These are phyloP conservation scores for Clarias laeviceps DNA, from an alignment of 2,797 vertebrate species.

Conservation along the genomic window DNA sequence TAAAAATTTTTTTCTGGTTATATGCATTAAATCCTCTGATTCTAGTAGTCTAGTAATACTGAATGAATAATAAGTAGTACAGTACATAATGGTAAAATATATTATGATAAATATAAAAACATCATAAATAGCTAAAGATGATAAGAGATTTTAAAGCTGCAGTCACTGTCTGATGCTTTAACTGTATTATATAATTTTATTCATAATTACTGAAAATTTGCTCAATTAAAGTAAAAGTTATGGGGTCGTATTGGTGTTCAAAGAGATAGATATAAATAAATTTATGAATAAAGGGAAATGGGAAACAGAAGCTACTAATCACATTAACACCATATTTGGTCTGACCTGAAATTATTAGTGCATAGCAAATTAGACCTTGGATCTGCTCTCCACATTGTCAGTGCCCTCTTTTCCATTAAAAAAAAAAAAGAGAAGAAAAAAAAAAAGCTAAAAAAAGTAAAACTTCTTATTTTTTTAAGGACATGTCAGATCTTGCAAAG, in stretches of 20 bases:
- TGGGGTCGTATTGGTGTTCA: not conserved
- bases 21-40: slow-evolving; percentile 75
- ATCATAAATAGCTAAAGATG: slow-evolving; percentile 39
- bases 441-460: slow-evolving; percentile 30
- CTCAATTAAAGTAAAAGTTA: not conserved
- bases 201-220: slow-evolving; percentile 14
- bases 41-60: slow-evolving; percentile 67
- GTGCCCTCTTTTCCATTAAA: slow-evolving; percentile 49
- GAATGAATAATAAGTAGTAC: slow-evolving; percentile 61
- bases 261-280: not conserved
- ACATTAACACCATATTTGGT: slow-evolving; percentile 38
- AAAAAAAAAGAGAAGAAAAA: slow-evolving; percentile 43
- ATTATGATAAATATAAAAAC: slow-evolving; percentile 1
- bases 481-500: slow-evolving; percentile 45
- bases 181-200: not conserved
- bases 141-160: slow-evolving; percentile 10
- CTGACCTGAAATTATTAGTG: slow-evolving; percentile 56
- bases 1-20: slow-evolving; percentile 66
- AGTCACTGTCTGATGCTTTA: not conserved
- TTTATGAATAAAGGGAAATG: not conserved
- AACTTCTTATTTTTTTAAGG: slow-evolving; percentile 46
- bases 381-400: slow-evolving; percentile 43
- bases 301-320: not conserved
- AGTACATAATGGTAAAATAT: slow-evolving; percentile 47
- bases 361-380: slow-evolving; percentile 49